Evolutionary conservation across 2,113 vertebrate species (phyloP), one percentile per base, ranked within the genome.

Genomic region (Morphnarchus princeps): DNA sequence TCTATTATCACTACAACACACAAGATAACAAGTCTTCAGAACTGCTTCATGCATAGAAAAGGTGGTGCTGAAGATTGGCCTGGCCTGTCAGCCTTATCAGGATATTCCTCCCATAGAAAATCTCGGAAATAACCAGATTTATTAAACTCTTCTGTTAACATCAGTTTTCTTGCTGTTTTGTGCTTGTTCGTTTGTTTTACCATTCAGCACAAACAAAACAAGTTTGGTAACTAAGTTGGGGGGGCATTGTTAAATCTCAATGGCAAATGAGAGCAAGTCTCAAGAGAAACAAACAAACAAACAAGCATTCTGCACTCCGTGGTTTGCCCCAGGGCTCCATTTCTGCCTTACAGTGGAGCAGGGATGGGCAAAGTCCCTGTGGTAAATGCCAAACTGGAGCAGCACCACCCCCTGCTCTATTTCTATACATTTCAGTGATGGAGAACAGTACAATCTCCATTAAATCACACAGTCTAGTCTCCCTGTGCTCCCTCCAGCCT

Each of bases 401-500:
- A 82, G 31, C 13, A 54, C 26, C 26, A 17, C 3, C 5, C 4
- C 34, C 18, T 5, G 6, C 28, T 15, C 15, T 10, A 28, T 19
- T 29, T 38, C 55, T 57, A 9, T 14, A 1, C 8, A 11, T 22
- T 43, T 63, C 34, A 47, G 74, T 63, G 54, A 31, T 2, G 6
- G 18, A 43, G 26, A 80, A 8, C 52, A 77, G 29, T 3, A 22
- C 1, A 0, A 4, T 32, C 36, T 25, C 34, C 29, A 20, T n/a
- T 26, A 38, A 81, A 42, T 10, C 66, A 36, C 43, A 16, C 13
- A 9, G 14, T 0, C 1, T 1, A 24, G 28, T 2, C 21, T 62
- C 14, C 10, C 42, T 31, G 36, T 0, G 2, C 40, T 42, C 22
- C 3, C 0, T 67, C 40, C 66, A 79, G 65, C n/a, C 57, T 21